Percentiles rank a stretch among this genome's conserved stretches.
phyloP scores from a whole-genome alignment of 1,140 invertebrate species.

The Rhopalosiphum maidis region DNA sequence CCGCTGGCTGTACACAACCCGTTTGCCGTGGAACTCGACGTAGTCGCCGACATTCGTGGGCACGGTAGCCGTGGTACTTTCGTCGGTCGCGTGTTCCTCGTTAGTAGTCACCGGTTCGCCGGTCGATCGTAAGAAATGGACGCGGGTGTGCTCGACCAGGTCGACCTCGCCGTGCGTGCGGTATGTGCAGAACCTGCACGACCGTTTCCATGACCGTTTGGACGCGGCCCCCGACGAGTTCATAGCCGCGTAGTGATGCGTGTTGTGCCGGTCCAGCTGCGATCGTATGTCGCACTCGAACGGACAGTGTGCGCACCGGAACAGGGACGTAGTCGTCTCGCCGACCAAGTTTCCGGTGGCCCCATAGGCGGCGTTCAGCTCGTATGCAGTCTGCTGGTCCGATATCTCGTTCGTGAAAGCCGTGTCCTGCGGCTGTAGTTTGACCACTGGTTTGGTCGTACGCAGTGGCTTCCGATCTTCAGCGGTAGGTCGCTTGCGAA shows the following conservation, averaged over 20 bases:
- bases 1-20: background rate
- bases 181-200: slow-evolving; percentile 33
- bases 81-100: background rate
- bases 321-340: background rate
- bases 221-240: background rate
- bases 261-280: background rate
- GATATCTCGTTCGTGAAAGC: slow-evolving; percentile 33
- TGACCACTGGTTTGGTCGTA: background rate
- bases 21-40: slow-evolving; percentile 21
- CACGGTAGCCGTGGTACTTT: too few relatives aligned
- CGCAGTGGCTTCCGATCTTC: background rate
- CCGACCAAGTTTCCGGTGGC: background rate
- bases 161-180: background rate
- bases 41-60: background rate
- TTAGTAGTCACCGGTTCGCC: background rate
- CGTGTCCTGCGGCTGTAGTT: background rate
- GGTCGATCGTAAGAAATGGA: slow-evolving; percentile 8
- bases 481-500: background rate
- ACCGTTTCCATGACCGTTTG: background rate
- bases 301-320: background rate
- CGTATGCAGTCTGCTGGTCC: slow-evolving; percentile 30
- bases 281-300: background rate
- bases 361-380: slow-evolving; percentile 30
- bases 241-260: background rate
- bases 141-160: background rate